Base-by-base conservation (phyloP, 2,888 invertebrate species). In the Spilosoma lubricipeda region DNA sequence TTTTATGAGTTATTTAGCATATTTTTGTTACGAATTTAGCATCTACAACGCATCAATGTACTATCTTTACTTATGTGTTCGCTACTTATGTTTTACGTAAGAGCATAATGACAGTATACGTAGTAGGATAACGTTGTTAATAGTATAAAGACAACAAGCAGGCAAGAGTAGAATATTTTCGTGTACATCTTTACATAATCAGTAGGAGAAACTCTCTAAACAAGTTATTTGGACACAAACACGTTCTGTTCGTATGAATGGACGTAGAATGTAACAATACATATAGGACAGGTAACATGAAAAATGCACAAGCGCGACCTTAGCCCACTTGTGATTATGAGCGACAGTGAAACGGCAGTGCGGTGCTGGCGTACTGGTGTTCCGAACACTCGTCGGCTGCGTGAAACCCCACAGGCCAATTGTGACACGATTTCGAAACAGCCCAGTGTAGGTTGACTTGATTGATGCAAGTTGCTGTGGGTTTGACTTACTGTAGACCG, bases 291-390 rank as follows among this genome's bases (percentile, higher is more conserved):
- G 86, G 81, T 85, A 80, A 82, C 82, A 83, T 91, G 89, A 91
- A 94, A 94, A 93, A 93, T 92, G 92, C 90, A 91, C 89, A 86
- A 85, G 80, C 83, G 86, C 90, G 93, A 92, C 94, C 94, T 95
- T 94, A 93, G 92, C 94, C 93, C 86, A 93, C 88, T 91, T 93
- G 88, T 81, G 78, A 85, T 91, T 93, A 88, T 80, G 77, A 85
- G 86, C 88, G 86, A 83, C 85, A 84, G 82, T 84, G 84, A 78
- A 81, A 82, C 82, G 73, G 71, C 73, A 63, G 77, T 59, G 64
- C 72, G 71, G 52, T 67, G 56, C 67, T 48, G 48, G 77, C 83
- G 80, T 75, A 73, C 74, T 78, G 23, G 52, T 11, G n/a, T 74
- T 79, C 77, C 74, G 72, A 77, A 77, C 84, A 85, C 80, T 80